Percentiles rank a stretch among this genome's conserved stretches.
phyloP scores from a whole-genome alignment of 2,113 vertebrate genomes.

The Uria aalge region DNA sequence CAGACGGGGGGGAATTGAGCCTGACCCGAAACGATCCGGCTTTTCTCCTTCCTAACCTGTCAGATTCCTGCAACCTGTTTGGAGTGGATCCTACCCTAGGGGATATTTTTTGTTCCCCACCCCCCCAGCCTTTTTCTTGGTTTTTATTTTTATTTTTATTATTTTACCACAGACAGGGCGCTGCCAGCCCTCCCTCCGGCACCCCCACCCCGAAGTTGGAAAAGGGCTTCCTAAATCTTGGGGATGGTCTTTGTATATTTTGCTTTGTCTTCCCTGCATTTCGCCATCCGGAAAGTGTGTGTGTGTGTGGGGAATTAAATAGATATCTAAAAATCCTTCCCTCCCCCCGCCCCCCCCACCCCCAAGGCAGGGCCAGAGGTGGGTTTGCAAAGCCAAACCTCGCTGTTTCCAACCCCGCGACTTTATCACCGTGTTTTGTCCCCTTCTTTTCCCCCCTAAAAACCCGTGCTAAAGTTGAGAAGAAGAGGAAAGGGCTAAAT shows the following conservation, averaged over 20 bases:
- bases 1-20: neutral
- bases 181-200: neutral
- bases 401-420: neutral
- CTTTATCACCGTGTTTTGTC: neutral
- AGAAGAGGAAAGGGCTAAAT: neutral
- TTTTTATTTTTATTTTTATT: neutral
- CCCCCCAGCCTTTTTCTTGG: neutral
- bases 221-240: neutral
- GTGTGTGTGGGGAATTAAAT: too few relatives aligned
- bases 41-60: neutral
- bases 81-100: too few relatives aligned
- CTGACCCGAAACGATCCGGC: neutral
- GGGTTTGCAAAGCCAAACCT: neutral
- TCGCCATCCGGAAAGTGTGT: neutral
- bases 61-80: neutral
- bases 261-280: accelerated
- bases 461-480: too few relatives aligned
- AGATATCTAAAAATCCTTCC: neutral
- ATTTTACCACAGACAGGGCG: too few relatives aligned
- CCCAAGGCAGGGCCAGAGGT: neutral
- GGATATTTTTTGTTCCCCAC: too few relatives aligned
- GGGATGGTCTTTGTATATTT: neutral
- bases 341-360: too few relatives aligned
- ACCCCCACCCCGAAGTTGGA: too few relatives aligned
- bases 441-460: neutral